phyloP scores from a whole-genome alignment of 2,113 vertebrate species.

The Apodemus sylvaticus region DNA sequence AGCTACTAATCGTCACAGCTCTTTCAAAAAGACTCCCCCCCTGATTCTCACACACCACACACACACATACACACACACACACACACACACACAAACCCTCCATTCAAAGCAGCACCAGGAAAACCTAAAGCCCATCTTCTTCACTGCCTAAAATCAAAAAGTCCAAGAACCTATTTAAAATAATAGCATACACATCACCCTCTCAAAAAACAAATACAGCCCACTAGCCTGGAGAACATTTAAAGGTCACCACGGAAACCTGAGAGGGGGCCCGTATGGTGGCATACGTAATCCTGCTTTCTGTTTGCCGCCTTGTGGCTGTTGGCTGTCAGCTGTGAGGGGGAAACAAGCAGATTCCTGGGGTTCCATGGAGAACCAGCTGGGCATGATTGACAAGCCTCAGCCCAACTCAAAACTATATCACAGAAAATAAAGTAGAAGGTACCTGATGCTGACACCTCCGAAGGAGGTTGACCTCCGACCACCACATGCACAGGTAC shows the following conservation, averaged over 20 bases:
- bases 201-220: background rate
- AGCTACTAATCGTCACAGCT: background rate
- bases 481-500: no score
- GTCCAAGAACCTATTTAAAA: conserved; percentile 19
- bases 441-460: no score
- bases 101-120: background rate
- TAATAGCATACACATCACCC: background rate
- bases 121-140: background rate
- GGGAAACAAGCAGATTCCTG: background rate
- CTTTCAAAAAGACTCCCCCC: conserved; percentile 7
- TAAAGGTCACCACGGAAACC: conserved; percentile 21
- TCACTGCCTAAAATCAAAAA: conserved; percentile 11
- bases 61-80: background rate
- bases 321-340: background rate
- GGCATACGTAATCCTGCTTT: background rate
- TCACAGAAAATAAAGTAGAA: background rate
- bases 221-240: background rate
- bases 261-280: background rate
- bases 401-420: background rate
- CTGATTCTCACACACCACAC: background rate
- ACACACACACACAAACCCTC: background rate
- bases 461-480: no score
- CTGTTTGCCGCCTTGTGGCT: background rate
- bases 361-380: background rate
- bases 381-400: background rate